phyloP scores from a whole-genome alignment of 2,113 vertebrate species.

The Pseudorhombus dupliciocellatus region DNA sequence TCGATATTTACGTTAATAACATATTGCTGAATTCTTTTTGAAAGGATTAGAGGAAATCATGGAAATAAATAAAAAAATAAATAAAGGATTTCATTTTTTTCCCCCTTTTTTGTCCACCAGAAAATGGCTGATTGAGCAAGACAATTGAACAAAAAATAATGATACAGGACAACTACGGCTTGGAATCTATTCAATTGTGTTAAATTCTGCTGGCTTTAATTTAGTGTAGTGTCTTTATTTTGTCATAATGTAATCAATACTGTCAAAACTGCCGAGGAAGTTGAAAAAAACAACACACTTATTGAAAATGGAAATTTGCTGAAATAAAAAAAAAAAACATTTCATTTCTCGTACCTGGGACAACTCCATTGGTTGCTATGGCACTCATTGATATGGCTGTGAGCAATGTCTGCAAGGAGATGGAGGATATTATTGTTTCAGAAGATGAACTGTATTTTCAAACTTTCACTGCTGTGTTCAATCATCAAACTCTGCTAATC shows the following conservation, averaged over 20 bases:
- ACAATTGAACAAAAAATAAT: neutral
- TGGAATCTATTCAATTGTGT: too few relatives aligned
- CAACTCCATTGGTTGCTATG: constrained; percentile 95
- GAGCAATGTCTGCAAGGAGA: constrained; percentile 86
- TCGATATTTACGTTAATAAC: too few relatives aligned
- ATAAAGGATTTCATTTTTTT: neutral
- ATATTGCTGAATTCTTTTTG: too few relatives aligned
- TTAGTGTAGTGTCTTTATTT: neutral
- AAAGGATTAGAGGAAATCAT: neutral
- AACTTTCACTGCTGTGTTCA: neutral
- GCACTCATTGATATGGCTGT: constrained; percentile 98
- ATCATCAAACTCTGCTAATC: too few relatives aligned
- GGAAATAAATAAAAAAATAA: neutral
- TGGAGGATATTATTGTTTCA: neutral
- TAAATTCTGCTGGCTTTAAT: neutral
- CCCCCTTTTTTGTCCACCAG: neutral
- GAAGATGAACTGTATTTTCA: neutral
- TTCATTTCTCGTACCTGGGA: constrained; percentile 85
- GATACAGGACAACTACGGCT: too few relatives aligned
- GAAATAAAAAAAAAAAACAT: neutral
- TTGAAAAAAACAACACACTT: neutral
- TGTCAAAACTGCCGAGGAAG: neutral
- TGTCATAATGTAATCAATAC: neutral
- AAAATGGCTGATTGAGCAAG: neutral
- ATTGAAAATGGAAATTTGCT: neutral